phyloP scores from a whole-genome alignment of 2,888 invertebrate species.

The Dolichopus griseipennis region DNA sequence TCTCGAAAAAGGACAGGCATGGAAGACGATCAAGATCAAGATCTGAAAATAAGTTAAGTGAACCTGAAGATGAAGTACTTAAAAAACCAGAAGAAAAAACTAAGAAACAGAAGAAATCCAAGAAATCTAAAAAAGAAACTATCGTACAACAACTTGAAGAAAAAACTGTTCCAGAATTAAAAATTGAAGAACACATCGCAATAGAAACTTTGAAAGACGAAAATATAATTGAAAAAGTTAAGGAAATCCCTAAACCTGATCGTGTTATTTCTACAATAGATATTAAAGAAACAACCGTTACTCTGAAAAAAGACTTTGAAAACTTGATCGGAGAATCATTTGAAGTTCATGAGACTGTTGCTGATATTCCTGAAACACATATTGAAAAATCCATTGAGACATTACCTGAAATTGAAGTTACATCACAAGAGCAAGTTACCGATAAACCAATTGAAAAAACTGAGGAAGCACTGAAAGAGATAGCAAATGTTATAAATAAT shows the following conservation, averaged over 20 bases:
- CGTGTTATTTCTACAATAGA: too few relatives aligned
- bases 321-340: too few relatives aligned
- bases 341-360: too few relatives aligned
- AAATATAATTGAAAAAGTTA: too few relatives aligned
- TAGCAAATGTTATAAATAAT: neutral
- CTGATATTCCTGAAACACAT: too few relatives aligned
- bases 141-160: neutral
- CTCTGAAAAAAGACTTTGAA: too few relatives aligned
- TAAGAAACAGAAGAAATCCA: neutral
- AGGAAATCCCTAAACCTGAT: too few relatives aligned
- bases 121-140: neutral
- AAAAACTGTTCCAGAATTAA: neutral
- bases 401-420: too few relatives aligned
- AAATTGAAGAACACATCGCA: neutral
- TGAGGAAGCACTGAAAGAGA: neutral
- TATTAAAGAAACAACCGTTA: too few relatives aligned
- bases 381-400: too few relatives aligned
- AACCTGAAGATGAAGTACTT: neutral
- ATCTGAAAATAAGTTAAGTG: neutral
- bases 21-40: neutral
- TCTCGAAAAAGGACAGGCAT: neutral
- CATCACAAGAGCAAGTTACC: too few relatives aligned
- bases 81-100: neutral
- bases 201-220: neutral
- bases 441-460: neutral